Evolutionary conservation across 2,113 vertebrate species (phyloP), one percentile per base, ranked within the genome.

Genomic region (Crotalus viridis): DNA sequence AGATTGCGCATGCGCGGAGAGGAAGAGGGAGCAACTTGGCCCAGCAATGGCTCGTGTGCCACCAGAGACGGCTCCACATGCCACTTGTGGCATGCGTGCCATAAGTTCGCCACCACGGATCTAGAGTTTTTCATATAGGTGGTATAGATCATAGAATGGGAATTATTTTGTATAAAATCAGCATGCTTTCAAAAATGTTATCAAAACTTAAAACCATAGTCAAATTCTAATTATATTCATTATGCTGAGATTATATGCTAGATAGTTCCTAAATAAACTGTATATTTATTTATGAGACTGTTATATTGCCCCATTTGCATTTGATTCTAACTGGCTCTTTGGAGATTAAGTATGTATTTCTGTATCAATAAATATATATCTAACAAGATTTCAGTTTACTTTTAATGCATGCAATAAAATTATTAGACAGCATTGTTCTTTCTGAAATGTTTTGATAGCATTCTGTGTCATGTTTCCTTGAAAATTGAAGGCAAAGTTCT

Each of bases 371-470:
- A 85, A 89, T 43, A 74, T 26, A 48, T 46, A 5, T 24, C n/a
- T 6, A 43, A 43, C 24, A 92, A 56, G 33, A 26, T 61, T 22
- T 46, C 43, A 87, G 90, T 87, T 0, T 57, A 3, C 17, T 93
- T 87, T 69, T 3, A 57, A 7, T 33, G 56, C 87, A 13, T 10
- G 91, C 21, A 87, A 26, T 55, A n/a, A n/a, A 9, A 46, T 15
- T 56, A 28, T 17, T 24, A 69, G 10, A 4, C 26, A 0, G 1
- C 64, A 85, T 87, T 91, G n/a, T 90, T 87, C 4, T 81, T 0
- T 24, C 22, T 33, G 0, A 5, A 61, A 2, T 0, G 21, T 0
- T 13, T 69, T 69, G 64, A n/a, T 69, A 26, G 26, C 10, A 28
- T 61, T 9, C 8, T 61, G 22, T 28, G 59, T 28, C 59, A 61